Conservation (phyloP, 1,140 invertebrate species). For the Diabrotica virgifera region DNA sequence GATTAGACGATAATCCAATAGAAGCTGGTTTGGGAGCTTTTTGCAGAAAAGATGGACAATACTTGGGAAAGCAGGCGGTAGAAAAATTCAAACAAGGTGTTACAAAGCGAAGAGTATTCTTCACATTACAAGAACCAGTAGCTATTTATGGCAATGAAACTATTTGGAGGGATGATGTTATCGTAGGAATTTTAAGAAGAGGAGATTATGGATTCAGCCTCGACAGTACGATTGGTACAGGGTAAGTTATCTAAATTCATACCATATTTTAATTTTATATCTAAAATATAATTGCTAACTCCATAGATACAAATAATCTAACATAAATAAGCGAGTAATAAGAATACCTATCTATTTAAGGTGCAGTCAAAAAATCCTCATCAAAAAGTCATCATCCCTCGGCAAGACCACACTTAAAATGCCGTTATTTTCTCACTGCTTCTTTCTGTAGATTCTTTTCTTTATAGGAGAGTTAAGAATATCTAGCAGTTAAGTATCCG, state of each 20-base stretch:
- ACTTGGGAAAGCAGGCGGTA: constrained; percentile 71
- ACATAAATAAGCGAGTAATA: no score
- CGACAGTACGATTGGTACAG: constrained; percentile 67
- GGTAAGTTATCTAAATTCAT: constrained; percentile 47
- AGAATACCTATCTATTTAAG: no score
- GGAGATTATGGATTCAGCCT: constrained; percentile 77
- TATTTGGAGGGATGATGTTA: constrained; percentile 72
- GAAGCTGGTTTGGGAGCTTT: constrained; percentile 77
- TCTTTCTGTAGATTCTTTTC: no score
- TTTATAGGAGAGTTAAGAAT: no score
- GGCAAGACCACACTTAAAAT: no score
- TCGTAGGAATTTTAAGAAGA: constrained; percentile 75
- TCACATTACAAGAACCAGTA: constrained; percentile 65
- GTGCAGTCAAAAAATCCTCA: no score
- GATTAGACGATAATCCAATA: constrained; percentile 79
- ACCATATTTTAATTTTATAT: neutral
- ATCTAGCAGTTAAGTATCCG: no score
- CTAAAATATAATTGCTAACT: neutral
- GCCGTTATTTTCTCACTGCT: no score
- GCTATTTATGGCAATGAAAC: constrained; percentile 81
- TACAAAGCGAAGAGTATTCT: constrained; percentile 70
- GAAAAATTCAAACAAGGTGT: constrained; percentile 63
- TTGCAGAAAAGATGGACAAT: constrained; percentile 72
- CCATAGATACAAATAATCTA: no score
- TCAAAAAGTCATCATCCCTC: no score